These are phyloP conservation scores for Esox masquinongy DNA, from an alignment of 2,797 vertebrate genomes.

Conservation along the genomic window DNA sequence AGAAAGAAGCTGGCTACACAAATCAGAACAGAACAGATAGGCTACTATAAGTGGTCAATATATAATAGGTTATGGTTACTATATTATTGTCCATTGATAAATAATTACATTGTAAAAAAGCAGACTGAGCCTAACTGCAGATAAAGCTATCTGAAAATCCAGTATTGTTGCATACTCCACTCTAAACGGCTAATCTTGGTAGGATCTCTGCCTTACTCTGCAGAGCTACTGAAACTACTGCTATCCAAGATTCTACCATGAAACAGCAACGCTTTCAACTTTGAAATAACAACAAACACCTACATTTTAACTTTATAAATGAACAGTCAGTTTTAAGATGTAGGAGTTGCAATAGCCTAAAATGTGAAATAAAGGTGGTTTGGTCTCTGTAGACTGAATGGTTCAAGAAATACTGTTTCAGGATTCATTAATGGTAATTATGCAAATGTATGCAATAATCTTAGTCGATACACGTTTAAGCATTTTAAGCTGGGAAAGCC, in stretches of 20 bases:
- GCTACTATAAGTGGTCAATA: neutral
- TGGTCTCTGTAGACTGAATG: too few species aligned
- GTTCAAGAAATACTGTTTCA: too few species aligned
- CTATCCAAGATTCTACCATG: conserved; percentile 79
- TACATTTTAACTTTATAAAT: too few species aligned
- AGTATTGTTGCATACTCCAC: conserved; percentile 70
- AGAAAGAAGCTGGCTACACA: neutral
- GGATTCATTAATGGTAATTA: too few species aligned
- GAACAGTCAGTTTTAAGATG: too few species aligned
- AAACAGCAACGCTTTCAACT: conserved; percentile 83
- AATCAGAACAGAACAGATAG: neutral
- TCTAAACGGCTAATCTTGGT: conserved; percentile 80
- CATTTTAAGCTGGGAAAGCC: too few species aligned
- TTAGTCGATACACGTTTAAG: too few species aligned
- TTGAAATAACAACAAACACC: conserved; percentile 78
- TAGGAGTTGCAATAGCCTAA: too few species aligned
- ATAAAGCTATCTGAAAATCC: conserved; percentile 73
- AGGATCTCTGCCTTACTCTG: conserved; percentile 80
- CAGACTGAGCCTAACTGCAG: conserved; percentile 60
- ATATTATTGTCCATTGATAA: conserved; percentile 22
- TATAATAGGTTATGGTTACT: neutral
- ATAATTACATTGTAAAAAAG: conserved; percentile 57
- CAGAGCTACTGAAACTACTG: conserved; percentile 79
- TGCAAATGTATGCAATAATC: too few species aligned
- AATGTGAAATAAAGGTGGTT: too few species aligned